Conservation (phyloP, 2,113 vertebrate species). For the Mus musculus region DNA sequence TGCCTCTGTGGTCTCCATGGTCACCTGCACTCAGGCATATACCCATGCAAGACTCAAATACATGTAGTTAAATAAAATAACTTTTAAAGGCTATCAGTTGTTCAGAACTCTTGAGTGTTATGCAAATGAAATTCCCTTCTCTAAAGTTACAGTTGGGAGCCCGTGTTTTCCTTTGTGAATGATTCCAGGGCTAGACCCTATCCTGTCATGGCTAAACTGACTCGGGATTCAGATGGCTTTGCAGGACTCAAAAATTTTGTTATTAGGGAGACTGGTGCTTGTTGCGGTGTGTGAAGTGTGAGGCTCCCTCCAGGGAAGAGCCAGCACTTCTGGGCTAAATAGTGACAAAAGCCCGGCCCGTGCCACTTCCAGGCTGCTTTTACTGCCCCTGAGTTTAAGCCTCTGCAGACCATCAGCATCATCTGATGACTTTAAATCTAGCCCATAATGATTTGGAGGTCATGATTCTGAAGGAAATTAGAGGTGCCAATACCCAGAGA, state of each 20-base stretch:
- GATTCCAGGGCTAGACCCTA: fast-evolving
- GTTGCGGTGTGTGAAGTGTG: fast-evolving
- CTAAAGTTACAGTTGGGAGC: background rate
- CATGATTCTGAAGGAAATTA: background rate
- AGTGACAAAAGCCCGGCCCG: too few relatives aligned
- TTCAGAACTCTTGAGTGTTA: background rate
- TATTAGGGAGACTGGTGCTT: background rate
- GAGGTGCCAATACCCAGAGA: fast-evolving
- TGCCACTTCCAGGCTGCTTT: background rate
- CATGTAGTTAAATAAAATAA: background rate
- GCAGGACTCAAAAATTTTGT: too few relatives aligned
- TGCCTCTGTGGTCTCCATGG: background rate
- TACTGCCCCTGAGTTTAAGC: background rate
- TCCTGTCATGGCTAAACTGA: too few relatives aligned
- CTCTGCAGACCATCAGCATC: fast-evolving
- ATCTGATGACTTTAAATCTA: background rate
- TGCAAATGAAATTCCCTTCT: background rate
- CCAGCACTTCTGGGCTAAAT: fast-evolving
- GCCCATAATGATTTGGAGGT: background rate
- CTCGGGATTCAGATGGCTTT: too few relatives aligned
- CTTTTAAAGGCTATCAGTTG: background rate
- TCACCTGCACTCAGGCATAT: too few relatives aligned
- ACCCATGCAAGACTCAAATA: background rate
- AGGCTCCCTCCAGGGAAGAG: background rate
- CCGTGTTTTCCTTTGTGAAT: background rate